phyloP scores from a whole-genome alignment of 35 echinoderm and acorn worm genomes.

The Ophiothrix spiculata region DNA sequence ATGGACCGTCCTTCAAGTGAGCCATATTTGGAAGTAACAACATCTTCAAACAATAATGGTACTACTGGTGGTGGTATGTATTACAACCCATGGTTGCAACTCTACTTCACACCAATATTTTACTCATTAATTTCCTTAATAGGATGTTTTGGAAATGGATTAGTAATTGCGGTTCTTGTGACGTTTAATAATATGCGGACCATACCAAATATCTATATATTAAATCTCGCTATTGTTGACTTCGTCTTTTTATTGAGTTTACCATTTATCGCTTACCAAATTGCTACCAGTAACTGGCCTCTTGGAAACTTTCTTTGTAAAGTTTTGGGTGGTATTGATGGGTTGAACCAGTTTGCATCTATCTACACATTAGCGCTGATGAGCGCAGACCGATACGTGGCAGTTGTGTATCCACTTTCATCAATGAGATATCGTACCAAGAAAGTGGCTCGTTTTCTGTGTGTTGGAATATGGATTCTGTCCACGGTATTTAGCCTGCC shows the following conservation, averaged over 20 bases:
- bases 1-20: background rate
- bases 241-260: constrained; percentile 73
- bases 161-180: constrained; percentile 83
- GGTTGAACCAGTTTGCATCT: constrained; percentile 75
- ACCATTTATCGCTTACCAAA: constrained; percentile 71
- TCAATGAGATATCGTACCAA: constrained; percentile 88
- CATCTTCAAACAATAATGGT: background rate
- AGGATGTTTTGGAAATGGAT: constrained; percentile 71
- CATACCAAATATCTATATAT: constrained; percentile 92
- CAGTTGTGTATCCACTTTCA: constrained; percentile 78
- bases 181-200: constrained; percentile 84
- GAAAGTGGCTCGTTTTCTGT: constrained; percentile 67
- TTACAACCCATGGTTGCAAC: background rate
- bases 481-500: constrained; percentile 64
- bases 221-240: constrained; percentile 85
- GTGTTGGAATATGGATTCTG: constrained; percentile 38
- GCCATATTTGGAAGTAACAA: background rate
- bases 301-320: constrained; percentile 75
- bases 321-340: constrained; percentile 52
- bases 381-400: constrained; percentile 91
- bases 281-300: constrained; percentile 49
- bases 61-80: background rate
- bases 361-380: constrained; percentile 77
- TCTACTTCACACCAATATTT: constrained; percentile 32
- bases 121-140: constrained; percentile 30